These are phyloP conservation scores for Synergus gifuensis DNA, from an alignment of 2,888 invertebrate species.

Conservation along the genomic window DNA sequence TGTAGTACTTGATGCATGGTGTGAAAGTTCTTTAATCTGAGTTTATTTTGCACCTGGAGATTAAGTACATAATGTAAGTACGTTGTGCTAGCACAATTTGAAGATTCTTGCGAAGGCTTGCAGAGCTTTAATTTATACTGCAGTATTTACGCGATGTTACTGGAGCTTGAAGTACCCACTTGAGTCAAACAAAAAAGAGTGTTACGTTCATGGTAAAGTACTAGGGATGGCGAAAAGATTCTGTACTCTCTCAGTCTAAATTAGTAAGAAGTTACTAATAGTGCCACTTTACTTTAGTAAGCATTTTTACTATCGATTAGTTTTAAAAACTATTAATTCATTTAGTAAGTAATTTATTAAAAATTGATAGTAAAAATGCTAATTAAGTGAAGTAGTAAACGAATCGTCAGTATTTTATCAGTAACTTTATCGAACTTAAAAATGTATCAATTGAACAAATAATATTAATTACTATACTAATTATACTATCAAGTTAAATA, in stretches of 20 bases:
- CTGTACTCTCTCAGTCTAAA: neutral
- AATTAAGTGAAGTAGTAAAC: too few relatives aligned
- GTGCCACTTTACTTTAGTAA: too few relatives aligned
- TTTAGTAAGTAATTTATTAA: too few relatives aligned
- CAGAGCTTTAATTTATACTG: constrained; percentile 49
- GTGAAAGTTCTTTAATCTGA: neutral
- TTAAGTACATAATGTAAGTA: constrained; percentile 17
- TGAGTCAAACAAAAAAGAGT: constrained; percentile 47
- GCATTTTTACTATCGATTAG: too few relatives aligned
- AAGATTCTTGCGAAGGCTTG: constrained; percentile 33
- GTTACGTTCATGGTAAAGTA: constrained; percentile 42
- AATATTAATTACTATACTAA: too few relatives aligned
- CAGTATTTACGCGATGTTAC: constrained; percentile 49
- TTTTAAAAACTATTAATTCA: too few relatives aligned
- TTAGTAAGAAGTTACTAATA: too few relatives aligned
- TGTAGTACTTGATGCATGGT: neutral
- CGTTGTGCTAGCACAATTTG: neutral
- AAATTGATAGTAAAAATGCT: too few relatives aligned
- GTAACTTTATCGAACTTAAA: constrained; percentile 17
- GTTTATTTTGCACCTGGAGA: constrained; percentile 9
- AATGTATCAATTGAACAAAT: neutral
- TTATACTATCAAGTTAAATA: neutral
- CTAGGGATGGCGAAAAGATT: neutral
- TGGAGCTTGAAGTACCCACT: constrained; percentile 49
- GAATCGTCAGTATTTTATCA: neutral